A percentile compares a stretch with the other conserved stretches of the same genome.
These are phyloP conservation scores for Diadumene lineata DNA, from an alignment of 92 coral and sea anemone genomes.

Conservation along the genomic window DNA sequence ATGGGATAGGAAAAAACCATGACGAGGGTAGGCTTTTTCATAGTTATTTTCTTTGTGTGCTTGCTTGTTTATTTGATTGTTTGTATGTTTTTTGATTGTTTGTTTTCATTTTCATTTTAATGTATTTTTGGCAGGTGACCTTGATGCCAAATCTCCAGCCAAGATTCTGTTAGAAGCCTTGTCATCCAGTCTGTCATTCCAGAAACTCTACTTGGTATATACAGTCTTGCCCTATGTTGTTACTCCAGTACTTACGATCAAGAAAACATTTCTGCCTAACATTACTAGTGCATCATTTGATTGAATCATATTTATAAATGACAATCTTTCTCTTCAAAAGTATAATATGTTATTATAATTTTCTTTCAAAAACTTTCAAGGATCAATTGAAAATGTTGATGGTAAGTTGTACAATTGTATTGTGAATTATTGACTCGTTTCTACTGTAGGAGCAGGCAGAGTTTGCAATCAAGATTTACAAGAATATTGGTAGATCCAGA, in stretches of 20 bases:
- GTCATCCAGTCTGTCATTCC: constrained; percentile 73
- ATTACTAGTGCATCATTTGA: too few relatives aligned
- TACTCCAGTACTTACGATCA: not conserved
- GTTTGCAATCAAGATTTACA: constrained; percentile 77
- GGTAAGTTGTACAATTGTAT: not conserved
- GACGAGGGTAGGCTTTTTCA: constrained; percentile 71
- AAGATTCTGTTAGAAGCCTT: constrained; percentile 80
- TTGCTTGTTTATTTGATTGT: too few relatives aligned
- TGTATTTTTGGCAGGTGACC: constrained; percentile 34
- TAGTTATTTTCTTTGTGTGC: too few relatives aligned
- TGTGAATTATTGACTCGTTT: not conserved
- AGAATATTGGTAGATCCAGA: constrained; percentile 86
- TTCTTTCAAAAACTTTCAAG: too few relatives aligned
- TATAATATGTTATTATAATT: too few relatives aligned
- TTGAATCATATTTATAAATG: too few relatives aligned
- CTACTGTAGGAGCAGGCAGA: constrained; percentile 74
- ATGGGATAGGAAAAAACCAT: constrained; percentile 78
- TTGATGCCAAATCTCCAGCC: constrained; percentile 62
- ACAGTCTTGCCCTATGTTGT: not conserved
- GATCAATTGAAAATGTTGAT: too few relatives aligned
- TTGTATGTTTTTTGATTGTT: not conserved
- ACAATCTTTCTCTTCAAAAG: too few relatives aligned
- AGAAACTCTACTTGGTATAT: constrained; percentile 79
- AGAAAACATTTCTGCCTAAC: too few relatives aligned
- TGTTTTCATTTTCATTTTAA: not conserved